These are phyloP conservation scores for Esox lucius DNA, from an alignment of 2,797 vertebrate genomes.

Conservation along the genomic window DNA sequence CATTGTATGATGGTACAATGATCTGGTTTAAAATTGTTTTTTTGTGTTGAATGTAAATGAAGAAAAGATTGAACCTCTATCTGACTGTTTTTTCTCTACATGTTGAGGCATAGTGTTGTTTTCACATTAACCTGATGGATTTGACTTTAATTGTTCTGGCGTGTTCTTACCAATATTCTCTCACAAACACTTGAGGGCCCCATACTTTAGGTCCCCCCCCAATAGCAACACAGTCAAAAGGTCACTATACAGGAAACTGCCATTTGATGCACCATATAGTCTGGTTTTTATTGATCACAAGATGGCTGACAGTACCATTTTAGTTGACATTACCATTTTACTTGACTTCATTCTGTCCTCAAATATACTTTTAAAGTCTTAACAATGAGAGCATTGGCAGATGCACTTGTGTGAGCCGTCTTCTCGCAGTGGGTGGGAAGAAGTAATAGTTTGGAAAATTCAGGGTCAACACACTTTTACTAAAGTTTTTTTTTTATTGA, in stretches of 20 bases:
- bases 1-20: too few species aligned
- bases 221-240: neutral
- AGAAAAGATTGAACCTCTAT: neutral
- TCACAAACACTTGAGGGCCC: neutral
- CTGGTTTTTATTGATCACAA: constrained; percentile 11
- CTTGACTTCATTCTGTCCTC: neutral
- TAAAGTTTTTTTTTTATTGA: neutral
- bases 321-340: neutral
- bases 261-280: neutral
- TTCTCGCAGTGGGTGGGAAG: constrained; percentile 15
- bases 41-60: neutral
- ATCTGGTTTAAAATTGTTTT: too few species aligned
- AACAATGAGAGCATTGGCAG: neutral
- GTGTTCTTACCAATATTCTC: neutral
- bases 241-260: neutral
- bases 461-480: constrained; percentile 21
- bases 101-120: neutral
- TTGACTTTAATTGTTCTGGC: neutral
- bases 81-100: neutral
- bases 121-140: constrained; percentile 9
- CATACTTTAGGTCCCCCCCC: constrained; percentile 19
- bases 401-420: constrained; percentile 21
- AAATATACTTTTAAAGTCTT: constrained; percentile 9
- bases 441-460: constrained; percentile 24
- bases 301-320: constrained; percentile 32